Evolutionary conservation across 2,113 vertebrate genomes (phyloP).

Genomic region (Phyllostomus hastatus): DNA sequence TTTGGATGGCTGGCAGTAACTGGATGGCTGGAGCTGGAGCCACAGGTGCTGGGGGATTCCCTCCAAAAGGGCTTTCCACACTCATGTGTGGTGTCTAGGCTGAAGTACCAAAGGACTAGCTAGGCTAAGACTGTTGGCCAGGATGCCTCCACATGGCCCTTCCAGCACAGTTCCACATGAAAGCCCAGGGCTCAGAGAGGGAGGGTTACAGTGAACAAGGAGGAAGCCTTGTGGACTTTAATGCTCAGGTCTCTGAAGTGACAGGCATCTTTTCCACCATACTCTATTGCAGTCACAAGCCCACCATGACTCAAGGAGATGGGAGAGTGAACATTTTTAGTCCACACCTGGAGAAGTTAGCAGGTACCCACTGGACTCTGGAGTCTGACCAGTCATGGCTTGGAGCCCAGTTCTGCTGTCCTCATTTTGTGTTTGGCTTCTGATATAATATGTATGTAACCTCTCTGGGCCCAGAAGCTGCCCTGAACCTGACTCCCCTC

Average conservation of each 20-base stretch:
- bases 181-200: background rate
- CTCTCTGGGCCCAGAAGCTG: background rate
- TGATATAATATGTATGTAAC: background rate
- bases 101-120: background rate
- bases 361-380: background rate
- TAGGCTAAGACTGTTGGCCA: background rate
- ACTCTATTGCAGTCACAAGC: background rate
- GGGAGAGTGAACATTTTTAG: background rate
- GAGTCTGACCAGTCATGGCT: background rate
- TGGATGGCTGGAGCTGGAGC: background rate
- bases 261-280: background rate
- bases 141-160: background rate
- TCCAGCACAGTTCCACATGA: fast-evolving
- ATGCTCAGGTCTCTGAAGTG: background rate
- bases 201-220: background rate
- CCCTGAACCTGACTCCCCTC: background rate
- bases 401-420: background rate
- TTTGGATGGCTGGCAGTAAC: no score
- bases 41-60: background rate
- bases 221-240: background rate
- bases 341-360: background rate
- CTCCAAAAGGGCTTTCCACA: background rate
- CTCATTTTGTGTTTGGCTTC: background rate
- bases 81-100: background rate
- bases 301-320: background rate